Evolutionary conservation across 1,140 invertebrate species (phyloP), one percentile per base, ranked within the genome.

Genomic region (Sinonovacula constricta): DNA sequence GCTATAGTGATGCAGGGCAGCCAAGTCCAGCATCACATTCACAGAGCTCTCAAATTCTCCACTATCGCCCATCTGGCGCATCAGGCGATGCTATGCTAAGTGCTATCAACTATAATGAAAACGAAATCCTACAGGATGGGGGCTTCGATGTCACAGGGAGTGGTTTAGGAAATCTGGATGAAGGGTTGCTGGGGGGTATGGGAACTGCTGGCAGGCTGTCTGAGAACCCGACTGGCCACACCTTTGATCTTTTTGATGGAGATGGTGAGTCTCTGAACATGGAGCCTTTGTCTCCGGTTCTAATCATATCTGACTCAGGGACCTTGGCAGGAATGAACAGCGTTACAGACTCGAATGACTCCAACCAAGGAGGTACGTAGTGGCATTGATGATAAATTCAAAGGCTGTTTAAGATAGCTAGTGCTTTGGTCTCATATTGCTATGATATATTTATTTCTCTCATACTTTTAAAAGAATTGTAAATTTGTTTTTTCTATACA

Each of bases 171-270:
- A 86, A 87, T 59, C 81, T 91, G 24, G 90, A 91, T 80, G 90
- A 90, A 68, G 86, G 88, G 24, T 80, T 91, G 49, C 69, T 89
- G n/a, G 81, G 81, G 12, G 86, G 85, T n/a, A 83, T 88, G 65
- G 83, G 84, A 7, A 83, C 81, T 68, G 75, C 85, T 56, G 70
- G 82, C 28, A 65, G 85, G 7, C 59, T 85, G 49, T 63, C 81
- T 12, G 83, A 87, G 49, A 86, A 83, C 54, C 79, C 81, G 3
- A 75, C 82, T 18, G 72, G 86, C 49, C 83, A 84, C 22, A 62
- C 85, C n/a, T 93, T 94, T 90, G 94, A 94, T 87, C 90, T 95
- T 84, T 94, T 95, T 89, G 94, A 95, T 91, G 94, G 94, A 80
- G 94, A 94, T 77, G 93, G 92, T 85, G 94, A 91, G 33, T 80